Percentiles rank a stretch among this genome's conserved stretches.
These are phyloP conservation scores for Oxyscelio sp. DNA, from an alignment of 2,888 invertebrate species.

Conservation along the genomic window DNA sequence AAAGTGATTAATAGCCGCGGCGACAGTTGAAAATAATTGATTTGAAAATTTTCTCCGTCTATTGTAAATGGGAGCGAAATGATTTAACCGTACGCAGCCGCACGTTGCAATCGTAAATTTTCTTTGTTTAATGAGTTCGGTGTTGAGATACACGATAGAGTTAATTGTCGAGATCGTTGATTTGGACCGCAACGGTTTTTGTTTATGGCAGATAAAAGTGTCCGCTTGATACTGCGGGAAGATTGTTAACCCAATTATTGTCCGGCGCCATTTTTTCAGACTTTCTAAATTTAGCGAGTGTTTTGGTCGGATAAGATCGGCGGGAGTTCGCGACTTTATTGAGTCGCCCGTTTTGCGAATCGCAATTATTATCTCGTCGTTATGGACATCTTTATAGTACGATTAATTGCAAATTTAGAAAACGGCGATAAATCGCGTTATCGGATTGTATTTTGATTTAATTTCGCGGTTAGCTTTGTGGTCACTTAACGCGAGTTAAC, in stretches of 20 bases:
- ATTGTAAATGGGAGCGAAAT: slow-evolving; percentile 29
- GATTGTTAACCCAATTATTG: slow-evolving; percentile 39
- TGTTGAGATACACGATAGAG: slow-evolving; percentile 23
- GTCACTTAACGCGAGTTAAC: too few species aligned
- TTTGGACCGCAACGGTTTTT: slow-evolving; percentile 32
- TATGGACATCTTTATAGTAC: slow-evolving; percentile 3
- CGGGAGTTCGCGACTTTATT: too few species aligned
- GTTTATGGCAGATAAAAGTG: slow-evolving; percentile 39
- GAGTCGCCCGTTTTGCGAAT: too few species aligned
- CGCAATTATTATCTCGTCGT: not conserved
- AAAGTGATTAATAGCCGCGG: too few species aligned
- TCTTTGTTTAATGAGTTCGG: slow-evolving; percentile 46
- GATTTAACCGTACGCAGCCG: slow-evolving; percentile 33
- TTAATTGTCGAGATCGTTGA: slow-evolving; percentile 45
- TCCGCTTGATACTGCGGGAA: not conserved
- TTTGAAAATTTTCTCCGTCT: slow-evolving; percentile 30
- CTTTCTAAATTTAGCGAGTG: slow-evolving; percentile 48
- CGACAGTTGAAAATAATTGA: slow-evolving; percentile 35
- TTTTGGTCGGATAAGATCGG: slow-evolving; percentile 12
- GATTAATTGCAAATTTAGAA: slow-evolving; percentile 4
- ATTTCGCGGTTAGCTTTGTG: too few species aligned
- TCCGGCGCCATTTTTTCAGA: slow-evolving; percentile 9
- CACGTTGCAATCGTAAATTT: slow-evolving; percentile 42
- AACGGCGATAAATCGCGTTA: not conserved
- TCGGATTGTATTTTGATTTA: too few species aligned